Evolutionary conservation across 1,140 invertebrate species (phyloP).

Genomic region (Zaprionus davidi): DNA sequence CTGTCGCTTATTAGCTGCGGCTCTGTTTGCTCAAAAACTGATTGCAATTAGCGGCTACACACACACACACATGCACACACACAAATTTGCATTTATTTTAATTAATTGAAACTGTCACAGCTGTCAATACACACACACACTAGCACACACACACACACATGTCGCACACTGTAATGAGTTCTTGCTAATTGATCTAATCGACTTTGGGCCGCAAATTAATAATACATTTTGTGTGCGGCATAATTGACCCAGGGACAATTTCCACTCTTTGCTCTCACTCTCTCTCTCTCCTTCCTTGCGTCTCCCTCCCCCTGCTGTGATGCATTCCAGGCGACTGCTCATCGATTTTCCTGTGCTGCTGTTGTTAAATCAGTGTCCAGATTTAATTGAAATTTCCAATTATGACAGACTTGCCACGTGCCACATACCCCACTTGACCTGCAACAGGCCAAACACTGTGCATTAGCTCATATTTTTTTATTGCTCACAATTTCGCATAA

Average conservation of each 20-base stretch:
- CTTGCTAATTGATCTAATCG: constrained; percentile 72
- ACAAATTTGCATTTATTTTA: constrained; percentile 58
- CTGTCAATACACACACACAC: constrained; percentile 54
- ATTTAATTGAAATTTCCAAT: constrained; percentile 16
- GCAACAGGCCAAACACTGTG: neutral
- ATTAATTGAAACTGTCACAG: constrained; percentile 72
- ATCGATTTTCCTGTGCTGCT: constrained; percentile 9
- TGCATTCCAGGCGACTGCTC: constrained; percentile 1
- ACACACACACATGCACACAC: constrained; percentile 1
- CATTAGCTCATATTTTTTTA: constrained; percentile 1
- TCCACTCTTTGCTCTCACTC: neutral
- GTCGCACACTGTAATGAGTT: neutral
- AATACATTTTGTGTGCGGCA: constrained; percentile 68
- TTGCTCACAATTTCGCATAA: neutral
- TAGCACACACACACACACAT: neutral
- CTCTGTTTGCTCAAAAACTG: constrained; percentile 28
- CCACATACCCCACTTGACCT: neutral
- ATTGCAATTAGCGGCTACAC: constrained; percentile 58
- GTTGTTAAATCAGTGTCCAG: neutral
- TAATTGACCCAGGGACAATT: constrained; percentile 45
- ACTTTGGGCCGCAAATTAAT: constrained; percentile 69
- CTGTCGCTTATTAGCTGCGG: constrained; percentile 2
- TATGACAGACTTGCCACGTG: neutral
- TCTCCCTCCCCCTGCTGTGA: neutral
- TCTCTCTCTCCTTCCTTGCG: neutral